Evolutionary conservation across 1,140 invertebrate genomes (phyloP).

Genomic region (Latrodectus geometricus): DNA sequence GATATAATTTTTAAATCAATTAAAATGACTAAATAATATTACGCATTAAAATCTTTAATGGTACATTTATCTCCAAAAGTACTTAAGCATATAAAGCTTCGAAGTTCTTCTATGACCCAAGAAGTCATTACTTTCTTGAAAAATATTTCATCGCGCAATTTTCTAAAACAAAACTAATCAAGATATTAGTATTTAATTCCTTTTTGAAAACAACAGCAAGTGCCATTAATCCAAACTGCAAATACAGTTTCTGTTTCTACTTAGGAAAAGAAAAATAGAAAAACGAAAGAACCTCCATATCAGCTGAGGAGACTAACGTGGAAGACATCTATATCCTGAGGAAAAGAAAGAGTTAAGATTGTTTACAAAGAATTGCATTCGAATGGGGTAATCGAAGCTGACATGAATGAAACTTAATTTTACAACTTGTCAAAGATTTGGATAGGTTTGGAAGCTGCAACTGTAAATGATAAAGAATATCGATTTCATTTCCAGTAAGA

Average conservation of each 20-base stretch:
- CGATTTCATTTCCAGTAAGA: not conserved
- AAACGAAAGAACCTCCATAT: not conserved
- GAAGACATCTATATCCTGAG: not conserved
- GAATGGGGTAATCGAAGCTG: not conserved
- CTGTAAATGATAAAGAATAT: not conserved
- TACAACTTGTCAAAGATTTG: not conserved
- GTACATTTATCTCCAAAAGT: too few species aligned
- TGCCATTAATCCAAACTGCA: not conserved
- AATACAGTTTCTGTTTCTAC: not conserved
- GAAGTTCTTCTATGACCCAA: too few species aligned
- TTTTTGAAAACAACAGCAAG: not conserved
- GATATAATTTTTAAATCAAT: too few species aligned
- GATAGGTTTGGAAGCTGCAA: not conserved
- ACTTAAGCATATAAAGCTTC: too few species aligned
- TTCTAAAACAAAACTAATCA: not conserved
- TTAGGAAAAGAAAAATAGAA: not conserved
- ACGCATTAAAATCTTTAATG: too few species aligned
- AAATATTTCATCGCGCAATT: not conserved
- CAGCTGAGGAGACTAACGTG: not conserved
- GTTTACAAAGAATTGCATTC: not conserved
- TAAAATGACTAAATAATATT: too few species aligned
- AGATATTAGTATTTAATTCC: not conserved
- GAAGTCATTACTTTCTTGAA: too few species aligned
- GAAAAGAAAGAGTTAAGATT: not conserved
- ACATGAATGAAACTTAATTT: not conserved